These are phyloP conservation scores for Kryptopterus vitreolus DNA, from an alignment of 2,797 vertebrate genomes.

Conservation along the genomic window DNA sequence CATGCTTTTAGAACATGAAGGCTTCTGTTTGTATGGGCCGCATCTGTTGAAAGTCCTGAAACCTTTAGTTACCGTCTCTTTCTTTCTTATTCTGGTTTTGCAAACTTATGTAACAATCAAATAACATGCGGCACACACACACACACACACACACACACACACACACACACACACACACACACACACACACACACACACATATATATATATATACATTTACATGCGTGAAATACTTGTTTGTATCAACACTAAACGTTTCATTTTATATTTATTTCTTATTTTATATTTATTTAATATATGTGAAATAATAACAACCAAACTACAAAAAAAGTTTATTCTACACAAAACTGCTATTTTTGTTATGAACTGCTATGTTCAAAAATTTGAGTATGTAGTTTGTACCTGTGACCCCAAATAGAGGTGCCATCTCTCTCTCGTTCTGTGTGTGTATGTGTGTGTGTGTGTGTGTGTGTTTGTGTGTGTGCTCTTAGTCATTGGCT, in stretches of 20 bases:
- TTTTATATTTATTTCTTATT: no score
- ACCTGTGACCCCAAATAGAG: background rate
- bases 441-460: conserved; percentile 21
- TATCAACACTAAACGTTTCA: background rate
- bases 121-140: no score
- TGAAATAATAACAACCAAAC: background rate
- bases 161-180: no score
- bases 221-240: background rate
- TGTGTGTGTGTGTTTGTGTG: conserved; percentile 9
- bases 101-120: background rate
- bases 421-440: background rate
- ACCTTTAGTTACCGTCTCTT: conserved; percentile 27
- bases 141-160: no score
- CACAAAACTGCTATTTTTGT: background rate
- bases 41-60: conserved; percentile 41
- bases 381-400: background rate
- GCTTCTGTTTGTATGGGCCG: conserved; percentile 47
- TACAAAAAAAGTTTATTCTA: no score
- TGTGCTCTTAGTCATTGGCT: conserved; percentile 34
- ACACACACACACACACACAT: no score
- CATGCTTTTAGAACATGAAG: conserved; percentile 47
- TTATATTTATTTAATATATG: background rate
- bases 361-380: background rate
- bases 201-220: background rate
- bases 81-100: background rate